Evolutionary conservation across 1,140 invertebrate genomes (phyloP), one percentile per base, ranked within the genome.

Genomic region (Lordiphosa stackelbergi): DNA sequence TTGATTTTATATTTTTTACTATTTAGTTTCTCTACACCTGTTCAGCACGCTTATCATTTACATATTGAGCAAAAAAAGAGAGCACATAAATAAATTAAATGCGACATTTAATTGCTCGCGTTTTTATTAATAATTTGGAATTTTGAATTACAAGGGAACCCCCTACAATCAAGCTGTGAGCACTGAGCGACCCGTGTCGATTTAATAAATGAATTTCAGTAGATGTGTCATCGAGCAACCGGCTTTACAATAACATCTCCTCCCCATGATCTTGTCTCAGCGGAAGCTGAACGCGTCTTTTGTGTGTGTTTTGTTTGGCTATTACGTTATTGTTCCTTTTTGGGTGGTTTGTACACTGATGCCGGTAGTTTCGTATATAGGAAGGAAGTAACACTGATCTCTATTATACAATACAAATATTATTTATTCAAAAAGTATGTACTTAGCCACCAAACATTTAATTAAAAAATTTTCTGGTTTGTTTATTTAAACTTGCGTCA

Each of bases 401-500:
- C 16, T 16, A 16, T 16, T 16, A 16, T 1, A 16, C 16, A 16
- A 16, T 24, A 24, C 11, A 40, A 12, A 13, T 13, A 28, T 11
- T 28, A 28, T 11, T 28, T 11, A 45, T 45, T 45, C 42, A 45
- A 11, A 8, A 3, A 9, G 5, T 53, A 60, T 51, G 45, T 52
- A 43, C 34, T 34, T 36, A 48, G 37, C 8, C 38, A 3, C 3
- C 10, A 28, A 9, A 46, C 43, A 46, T 31, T 31, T 46, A 46
- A 46, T 46, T 46, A 46, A 46, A 4, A 28, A 19, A 31, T 4
- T 13, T 28, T 46, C 12, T 46, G 11, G 13, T 31, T 31, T 46
- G 43, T 46, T 46, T 46, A 46, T 46, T 46, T 28, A 46, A 46
- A 46, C 34, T 53, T 61, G 42, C 66, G 56, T 69, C 62, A 69